Base-by-base conservation (phyloP, 2,113 vertebrate genomes). In the Paedocypris sp. region DNA sequence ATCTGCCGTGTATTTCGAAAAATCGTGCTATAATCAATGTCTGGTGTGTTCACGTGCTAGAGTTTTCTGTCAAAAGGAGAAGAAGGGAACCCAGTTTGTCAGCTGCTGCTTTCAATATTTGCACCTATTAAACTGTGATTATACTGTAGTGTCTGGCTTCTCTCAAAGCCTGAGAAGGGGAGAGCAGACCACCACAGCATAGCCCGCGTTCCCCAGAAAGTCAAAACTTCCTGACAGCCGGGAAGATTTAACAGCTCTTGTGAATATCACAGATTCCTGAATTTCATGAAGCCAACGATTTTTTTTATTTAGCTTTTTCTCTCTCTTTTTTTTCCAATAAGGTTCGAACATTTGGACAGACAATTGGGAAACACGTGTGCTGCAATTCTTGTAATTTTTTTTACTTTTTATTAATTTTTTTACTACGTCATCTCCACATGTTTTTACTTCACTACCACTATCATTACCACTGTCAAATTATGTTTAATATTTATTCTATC, bases 71-170 rank as follows among this genome's bases (percentile, higher is more conserved):
- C 51, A 36, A n/a, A 39, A 51, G 49, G 59, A 51, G 39, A 51
- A 48, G 65, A 76, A 72, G 69, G 56, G 60, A 70, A 79, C 79
- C 66, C 57, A 66, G 69, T 72, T 70, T 58, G 62, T 66, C 26
- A 70, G 72, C 72, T 79, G 72, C 82, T 86, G 83, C 76, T 83
- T 86, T 80, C 80, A 86, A 83, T 86, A 83, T 71, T 77, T 66
- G 61, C 70, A 82, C 80, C 74, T 86, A 83, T 86, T 86, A 86
- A 75, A 62, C 73, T 66, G 74, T 82, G 80, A 86, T 87, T 86
- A 86, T 81, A 77, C 68, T 67, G 72, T 70, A 62, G 78, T 32
- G 72, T 79, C 83, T 86, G 83, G 82, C 76, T 86, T 85, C 71
- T 79, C 76, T 87, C 83, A 85, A 65, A 79, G 64, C 75, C 64